A percentile compares a stretch with the other conserved stretches of the same genome.
These are phyloP conservation scores for Pristionchus maxplancki DNA, from an alignment of 2,888 invertebrate genomes.

Conservation along the genomic window DNA sequence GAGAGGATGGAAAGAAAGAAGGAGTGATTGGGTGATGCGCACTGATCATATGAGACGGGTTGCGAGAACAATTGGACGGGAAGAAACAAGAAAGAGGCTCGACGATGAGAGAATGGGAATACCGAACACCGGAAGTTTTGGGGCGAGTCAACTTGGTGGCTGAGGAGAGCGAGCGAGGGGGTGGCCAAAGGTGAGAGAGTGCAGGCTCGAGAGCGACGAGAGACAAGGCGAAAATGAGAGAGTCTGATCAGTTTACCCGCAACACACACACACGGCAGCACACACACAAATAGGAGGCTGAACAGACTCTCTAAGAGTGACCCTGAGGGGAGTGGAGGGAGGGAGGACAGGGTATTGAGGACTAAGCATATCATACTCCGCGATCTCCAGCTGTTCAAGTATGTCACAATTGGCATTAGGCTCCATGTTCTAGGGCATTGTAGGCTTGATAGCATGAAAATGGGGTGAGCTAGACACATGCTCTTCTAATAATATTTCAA, in stretches of 20 bases:
- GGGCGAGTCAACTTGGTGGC: background rate
- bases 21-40: background rate
- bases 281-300: background rate
- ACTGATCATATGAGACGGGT: constrained; percentile 38
- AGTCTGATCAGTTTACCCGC: constrained; percentile 30
- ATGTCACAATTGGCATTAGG: constrained; percentile 9
- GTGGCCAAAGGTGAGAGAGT: background rate
- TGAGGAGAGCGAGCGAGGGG: background rate
- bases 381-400: constrained; percentile 40
- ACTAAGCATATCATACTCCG: constrained; percentile 30
- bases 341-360: background rate
- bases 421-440: background rate
- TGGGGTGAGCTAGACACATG: background rate
- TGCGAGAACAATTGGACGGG: background rate
- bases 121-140: background rate
- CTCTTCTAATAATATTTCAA: background rate
- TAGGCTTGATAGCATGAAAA: background rate
- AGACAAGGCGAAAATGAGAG: constrained; percentile 6
- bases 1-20: background rate
- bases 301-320: constrained; percentile 37
- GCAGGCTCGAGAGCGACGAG: background rate
- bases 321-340: constrained; percentile 1
- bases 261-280: constrained; percentile 24
- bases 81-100: background rate
- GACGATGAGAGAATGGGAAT: background rate